These are phyloP conservation scores for Atherinomorus stipes DNA, from an alignment of 2,113 vertebrate species.

Conservation along the genomic window DNA sequence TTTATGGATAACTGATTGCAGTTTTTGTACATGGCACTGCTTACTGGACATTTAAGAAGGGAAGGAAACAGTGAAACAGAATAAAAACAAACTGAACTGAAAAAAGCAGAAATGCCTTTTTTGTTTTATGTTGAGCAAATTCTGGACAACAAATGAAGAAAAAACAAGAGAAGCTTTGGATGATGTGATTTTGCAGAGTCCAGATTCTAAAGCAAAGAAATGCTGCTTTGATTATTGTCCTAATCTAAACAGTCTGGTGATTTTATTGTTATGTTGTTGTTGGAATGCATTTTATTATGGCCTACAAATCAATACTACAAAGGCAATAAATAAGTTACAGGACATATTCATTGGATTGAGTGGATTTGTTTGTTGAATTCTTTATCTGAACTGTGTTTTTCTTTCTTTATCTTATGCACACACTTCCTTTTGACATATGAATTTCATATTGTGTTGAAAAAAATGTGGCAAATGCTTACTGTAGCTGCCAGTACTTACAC, in stretches of 20 bases:
- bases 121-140: conserved; percentile 2
- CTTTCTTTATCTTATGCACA: background rate
- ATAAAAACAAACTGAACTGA: background rate
- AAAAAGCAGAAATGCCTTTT: background rate
- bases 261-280: background rate
- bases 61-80: background rate
- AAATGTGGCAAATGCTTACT: background rate
- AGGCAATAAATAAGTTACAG: conserved; percentile 5
- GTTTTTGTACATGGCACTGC: conserved; percentile 3
- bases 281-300: background rate
- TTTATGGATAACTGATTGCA: conserved; percentile 1
- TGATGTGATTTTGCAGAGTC: background rate
- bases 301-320: background rate
- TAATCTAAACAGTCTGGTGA: conserved; percentile 20
- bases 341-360: conserved; percentile 12
- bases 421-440: background rate
- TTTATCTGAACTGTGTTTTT: background rate
- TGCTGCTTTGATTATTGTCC: conserved; percentile 35
- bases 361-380: background rate
- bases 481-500: background rate
- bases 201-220: conserved; percentile 13
- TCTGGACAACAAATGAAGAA: background rate
- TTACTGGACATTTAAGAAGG: background rate
- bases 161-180: fast-evolving
- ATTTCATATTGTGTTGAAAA: background rate